Evolutionary conservation across 2,888 invertebrate species (phyloP), one percentile per base, ranked within the genome.

Genomic region (Eupithecia dodoneata): DNA sequence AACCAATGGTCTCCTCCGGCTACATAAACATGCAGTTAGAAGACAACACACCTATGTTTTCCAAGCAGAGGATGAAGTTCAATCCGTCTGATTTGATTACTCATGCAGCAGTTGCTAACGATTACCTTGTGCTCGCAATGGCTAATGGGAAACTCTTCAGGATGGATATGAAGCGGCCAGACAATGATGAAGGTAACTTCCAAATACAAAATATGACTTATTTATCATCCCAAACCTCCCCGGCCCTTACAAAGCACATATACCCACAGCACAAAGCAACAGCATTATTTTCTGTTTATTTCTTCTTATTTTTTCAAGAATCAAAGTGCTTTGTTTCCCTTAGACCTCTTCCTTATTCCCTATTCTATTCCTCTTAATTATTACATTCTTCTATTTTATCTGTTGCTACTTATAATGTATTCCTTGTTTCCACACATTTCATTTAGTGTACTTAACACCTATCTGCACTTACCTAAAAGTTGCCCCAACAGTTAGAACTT

Each of bases 41-140:
- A 85, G 97, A 97, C 84, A 98, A 98, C 82, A 95, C 96, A 30
- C 98, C 98, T 10, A 98, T 99, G 90, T 99, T 99, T 90, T 97
- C 96, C 52, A 98, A 98, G 90, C 97, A 97, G 81, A 97, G 97
- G 90, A 97, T 98, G 92, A 97, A 97, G 84, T 97, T 98, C 81
- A 96, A 97, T 78, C 97, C 99, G 1, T 96, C 97, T 0, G 97
- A 97, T 83, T 96, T 96, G 79, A 97, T 99, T 81, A 97, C 97
- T 4, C 97, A 98, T 88, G 95, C 98, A 76, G 97, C 96, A 3
- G 98, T 98, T 7, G 96, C 97, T 52, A 98, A 97, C 87, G 98
- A 98, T 89, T 97, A 97, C 88, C 94, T 99, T 74, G 97, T 98
- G 0, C 96, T 99, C 82, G 97, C 97, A 2, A 97, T 99, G 97